phyloP scores from a whole-genome alignment of 2,797 vertebrate species.

The Eulemur albifrons region DNA sequence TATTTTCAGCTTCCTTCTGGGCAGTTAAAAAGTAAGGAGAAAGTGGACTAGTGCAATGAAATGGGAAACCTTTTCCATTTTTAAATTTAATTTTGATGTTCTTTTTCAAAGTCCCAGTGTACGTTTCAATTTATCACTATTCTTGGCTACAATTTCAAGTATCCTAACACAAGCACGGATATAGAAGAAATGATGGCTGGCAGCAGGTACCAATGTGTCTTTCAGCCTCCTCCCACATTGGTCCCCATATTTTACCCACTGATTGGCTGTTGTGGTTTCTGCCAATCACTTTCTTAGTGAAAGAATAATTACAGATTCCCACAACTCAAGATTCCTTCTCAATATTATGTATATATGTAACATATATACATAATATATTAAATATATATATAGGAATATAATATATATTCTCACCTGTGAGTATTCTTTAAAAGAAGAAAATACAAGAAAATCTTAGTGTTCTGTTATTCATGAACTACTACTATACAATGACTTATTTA shows the following conservation, averaged over 20 bases:
- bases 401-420: background rate
- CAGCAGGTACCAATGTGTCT: fast-evolving
- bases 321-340: background rate
- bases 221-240: background rate
- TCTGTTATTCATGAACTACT: constrained; percentile 58
- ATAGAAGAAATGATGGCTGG: background rate
- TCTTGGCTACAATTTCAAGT: background rate
- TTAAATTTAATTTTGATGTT: background rate
- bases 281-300: background rate
- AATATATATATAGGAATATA: background rate
- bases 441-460: constrained; percentile 26
- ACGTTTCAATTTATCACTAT: fast-evolving
- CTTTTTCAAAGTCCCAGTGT: background rate
- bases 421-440: background rate
- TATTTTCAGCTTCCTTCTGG: background rate
- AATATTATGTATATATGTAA: background rate
- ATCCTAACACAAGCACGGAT: background rate
- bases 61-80: background rate
- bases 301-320: constrained; percentile 18
- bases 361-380: background rate
- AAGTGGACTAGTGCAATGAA: background rate
- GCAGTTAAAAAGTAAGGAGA: background rate
- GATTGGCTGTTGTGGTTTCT: background rate
- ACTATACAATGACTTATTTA: constrained; percentile 55
- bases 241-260: fast-evolving